Evolutionary conservation across 2,113 vertebrate species (phyloP).

Genomic region (Bos indicus): DNA sequence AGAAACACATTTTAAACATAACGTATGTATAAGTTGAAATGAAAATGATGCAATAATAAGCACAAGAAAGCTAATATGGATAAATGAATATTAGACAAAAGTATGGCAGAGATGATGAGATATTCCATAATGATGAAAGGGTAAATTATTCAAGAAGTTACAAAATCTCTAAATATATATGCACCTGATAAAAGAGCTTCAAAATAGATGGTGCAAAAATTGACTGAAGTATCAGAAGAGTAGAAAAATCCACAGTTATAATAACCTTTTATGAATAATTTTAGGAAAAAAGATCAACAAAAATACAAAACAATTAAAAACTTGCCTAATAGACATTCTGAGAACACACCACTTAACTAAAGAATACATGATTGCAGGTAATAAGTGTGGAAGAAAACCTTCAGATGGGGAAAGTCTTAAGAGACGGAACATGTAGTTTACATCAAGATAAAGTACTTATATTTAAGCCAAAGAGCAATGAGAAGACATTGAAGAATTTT

Average conservation of each 20-base stretch:
- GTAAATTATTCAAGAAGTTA: not conserved
- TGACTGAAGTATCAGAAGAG: not conserved
- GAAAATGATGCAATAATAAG: not conserved
- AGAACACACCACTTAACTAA: not conserved
- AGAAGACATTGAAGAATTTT: not conserved
- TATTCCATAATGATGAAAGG: not conserved
- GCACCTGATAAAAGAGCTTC: not conserved
- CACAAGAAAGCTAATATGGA: not conserved
- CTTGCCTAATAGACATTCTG: not conserved
- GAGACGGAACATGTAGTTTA: not conserved
- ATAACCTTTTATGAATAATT: not conserved
- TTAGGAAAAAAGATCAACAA: not conserved
- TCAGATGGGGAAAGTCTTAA: not conserved
- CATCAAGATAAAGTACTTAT: not conserved
- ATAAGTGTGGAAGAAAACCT: not conserved
- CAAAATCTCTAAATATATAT: not conserved
- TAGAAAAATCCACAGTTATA: not conserved
- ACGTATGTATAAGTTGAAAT: not conserved
- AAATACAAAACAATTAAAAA: not conserved
- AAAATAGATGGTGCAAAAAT: not conserved
- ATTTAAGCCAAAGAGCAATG: not conserved
- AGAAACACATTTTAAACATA: not conserved
- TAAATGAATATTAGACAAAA: not conserved
- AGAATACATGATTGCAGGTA: not conserved
- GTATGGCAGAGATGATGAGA: not conserved